Percentiles rank a stretch among this genome's conserved stretches.
Conservation (phyloP, 1,140 invertebrate genomes). For the Zophobas atratus region DNA sequence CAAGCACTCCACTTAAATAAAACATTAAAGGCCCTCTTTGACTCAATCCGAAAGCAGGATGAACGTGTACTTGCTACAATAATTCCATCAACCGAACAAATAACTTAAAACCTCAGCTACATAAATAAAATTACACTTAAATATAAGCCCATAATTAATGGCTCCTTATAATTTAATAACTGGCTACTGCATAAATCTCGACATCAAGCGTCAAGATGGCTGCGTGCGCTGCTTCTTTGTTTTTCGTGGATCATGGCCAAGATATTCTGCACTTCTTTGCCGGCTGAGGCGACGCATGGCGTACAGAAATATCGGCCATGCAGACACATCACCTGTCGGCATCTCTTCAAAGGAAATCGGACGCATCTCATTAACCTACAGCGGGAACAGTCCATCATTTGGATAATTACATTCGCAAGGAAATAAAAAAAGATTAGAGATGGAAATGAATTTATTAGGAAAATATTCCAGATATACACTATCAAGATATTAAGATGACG, state of each 20-base stretch:
- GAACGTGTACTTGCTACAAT: conserved; percentile 9
- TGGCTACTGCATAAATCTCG: conserved; percentile 56
- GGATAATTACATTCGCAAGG: conserved; percentile 39
- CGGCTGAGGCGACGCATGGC: conserved; percentile 18
- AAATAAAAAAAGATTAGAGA: neutral
- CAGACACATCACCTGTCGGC: conserved; percentile 55
- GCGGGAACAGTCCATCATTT: conserved; percentile 52
- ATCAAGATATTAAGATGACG: too few species aligned
- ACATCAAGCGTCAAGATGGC: conserved; percentile 52
- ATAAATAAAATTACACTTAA: conserved; percentile 55
- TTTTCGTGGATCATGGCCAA: conserved; percentile 55
- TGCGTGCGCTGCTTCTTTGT: conserved; percentile 46
- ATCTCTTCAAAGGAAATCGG: conserved; percentile 52
- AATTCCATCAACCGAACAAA: conserved; percentile 51
- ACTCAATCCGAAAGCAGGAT: neutral
- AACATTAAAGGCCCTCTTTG: neutral
- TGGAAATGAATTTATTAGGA: neutral
- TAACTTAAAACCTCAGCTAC: conserved; percentile 45
- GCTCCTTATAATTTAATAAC: conserved; percentile 58
- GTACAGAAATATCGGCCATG: conserved; percentile 53
- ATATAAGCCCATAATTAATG: conserved; percentile 57
- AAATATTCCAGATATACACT: too few species aligned
- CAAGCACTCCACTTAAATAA: neutral
- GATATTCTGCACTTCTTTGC: conserved; percentile 37
- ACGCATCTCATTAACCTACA: conserved; percentile 57